Percentiles rank a stretch among this genome's conserved stretches.
These are phyloP conservation scores for Caenorhabditis tropicalis DNA, from an alignment of 1,140 invertebrate genomes.

Conservation along the genomic window DNA sequence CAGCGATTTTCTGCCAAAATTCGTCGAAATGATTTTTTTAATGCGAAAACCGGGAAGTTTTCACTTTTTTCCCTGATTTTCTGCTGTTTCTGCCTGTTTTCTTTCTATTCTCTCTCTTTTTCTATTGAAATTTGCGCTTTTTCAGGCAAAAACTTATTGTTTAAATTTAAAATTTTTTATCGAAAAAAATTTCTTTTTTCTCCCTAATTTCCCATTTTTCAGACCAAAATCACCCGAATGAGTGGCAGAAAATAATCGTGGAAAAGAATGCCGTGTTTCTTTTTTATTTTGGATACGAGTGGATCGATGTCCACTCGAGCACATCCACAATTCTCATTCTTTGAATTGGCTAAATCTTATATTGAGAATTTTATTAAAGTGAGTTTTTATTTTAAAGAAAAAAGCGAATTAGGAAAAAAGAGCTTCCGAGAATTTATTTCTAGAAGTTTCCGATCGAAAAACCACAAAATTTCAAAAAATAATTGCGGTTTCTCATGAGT, in stretches of 20 bases:
- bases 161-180: no score
- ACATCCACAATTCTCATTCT: constrained; percentile 27
- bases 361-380: constrained; percentile 31
- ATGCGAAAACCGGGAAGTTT: not conserved
- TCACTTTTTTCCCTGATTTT: not conserved
- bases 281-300: constrained; percentile 2
- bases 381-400: not conserved
- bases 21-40: not conserved
- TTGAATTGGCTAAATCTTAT: not conserved
- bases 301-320: constrained; percentile 9
- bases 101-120: not conserved
- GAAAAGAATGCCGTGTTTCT: constrained; percentile 1
- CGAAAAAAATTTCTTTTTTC: no score
- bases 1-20: no score
- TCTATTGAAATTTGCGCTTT: not conserved
- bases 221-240: not conserved
- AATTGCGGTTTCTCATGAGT: no score
- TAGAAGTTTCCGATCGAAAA: not conserved
- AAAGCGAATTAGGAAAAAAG: no score
- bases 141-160: not conserved
- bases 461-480: no score
- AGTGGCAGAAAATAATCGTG: not conserved
- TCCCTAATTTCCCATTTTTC: not conserved
- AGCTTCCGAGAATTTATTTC: no score
- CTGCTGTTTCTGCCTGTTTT: not conserved